Percentiles rank a stretch among this genome's conserved stretches.
Evolutionary conservation across 2,113 vertebrate genomes (phyloP).

Genomic region (Lepisosteus oculatus): DNA sequence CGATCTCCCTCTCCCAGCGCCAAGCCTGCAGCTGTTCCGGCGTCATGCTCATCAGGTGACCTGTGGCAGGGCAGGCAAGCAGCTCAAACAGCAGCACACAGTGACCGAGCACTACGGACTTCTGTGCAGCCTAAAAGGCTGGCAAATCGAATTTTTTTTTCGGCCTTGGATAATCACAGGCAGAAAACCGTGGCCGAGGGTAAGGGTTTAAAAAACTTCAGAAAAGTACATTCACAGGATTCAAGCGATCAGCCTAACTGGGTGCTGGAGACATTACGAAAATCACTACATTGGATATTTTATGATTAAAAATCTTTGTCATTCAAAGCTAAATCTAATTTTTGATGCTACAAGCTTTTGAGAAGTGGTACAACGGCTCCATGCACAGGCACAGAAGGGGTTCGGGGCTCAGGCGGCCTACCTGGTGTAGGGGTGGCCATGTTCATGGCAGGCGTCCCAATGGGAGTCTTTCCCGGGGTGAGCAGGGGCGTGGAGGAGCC

Average conservation of each 20-base stretch:
- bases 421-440: conserved; percentile 97
- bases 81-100: neutral
- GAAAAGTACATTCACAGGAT: too few species aligned
- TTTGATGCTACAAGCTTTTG: neutral
- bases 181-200: too few species aligned
- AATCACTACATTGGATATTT: too few species aligned
- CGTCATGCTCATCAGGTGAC: conserved; percentile 99
- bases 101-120: neutral
- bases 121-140: neutral
- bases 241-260: too few species aligned
- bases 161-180: too few species aligned
- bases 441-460: conserved; percentile 97
- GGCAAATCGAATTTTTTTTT: neutral
- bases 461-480: conserved; percentile 94
- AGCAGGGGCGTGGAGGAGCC: conserved; percentile 93
- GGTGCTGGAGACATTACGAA: too few species aligned
- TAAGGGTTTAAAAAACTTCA: too few species aligned
- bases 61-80: conserved; percentile 47
- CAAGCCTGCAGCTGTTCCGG: conserved; percentile 97
- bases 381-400: too few species aligned
- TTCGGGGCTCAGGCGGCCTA: conserved; percentile 31
- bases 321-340: too few species aligned
- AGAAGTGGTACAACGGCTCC: too few species aligned
- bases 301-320: neutral
- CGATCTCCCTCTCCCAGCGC: conserved; percentile 97